These are phyloP conservation scores for Melanotus villosus DNA, from an alignment of 2,888 invertebrate species.

Conservation along the genomic window DNA sequence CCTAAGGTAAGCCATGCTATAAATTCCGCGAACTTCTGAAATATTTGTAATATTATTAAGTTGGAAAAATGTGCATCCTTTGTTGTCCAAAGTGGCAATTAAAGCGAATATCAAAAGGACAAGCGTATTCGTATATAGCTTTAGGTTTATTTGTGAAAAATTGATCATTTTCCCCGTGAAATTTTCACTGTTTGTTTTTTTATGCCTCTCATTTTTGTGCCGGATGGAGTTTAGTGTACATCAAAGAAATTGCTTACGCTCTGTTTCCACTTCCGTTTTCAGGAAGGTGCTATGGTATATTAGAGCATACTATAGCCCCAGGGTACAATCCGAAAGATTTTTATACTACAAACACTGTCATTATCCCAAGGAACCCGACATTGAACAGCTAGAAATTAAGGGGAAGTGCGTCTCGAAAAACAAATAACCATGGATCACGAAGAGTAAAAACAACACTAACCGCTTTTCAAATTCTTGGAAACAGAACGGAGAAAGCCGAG, in stretches of 20 bases:
- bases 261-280: conserved; percentile 6
- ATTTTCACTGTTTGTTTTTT: conserved; percentile 2
- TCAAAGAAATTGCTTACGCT: conserved; percentile 19
- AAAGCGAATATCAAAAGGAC: too few species aligned
- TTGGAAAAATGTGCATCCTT: too few species aligned
- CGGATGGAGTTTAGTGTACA: conserved; percentile 16
- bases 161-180: not conserved
- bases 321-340: not conserved
- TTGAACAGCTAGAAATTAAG: not conserved
- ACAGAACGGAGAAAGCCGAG: conserved; percentile 1
- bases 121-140: too few species aligned
- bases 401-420: not conserved
- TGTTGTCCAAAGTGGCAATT: too few species aligned
- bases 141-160: not conserved
- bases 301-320: not conserved
- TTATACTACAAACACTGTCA: conserved; percentile 1
- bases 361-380: not conserved
- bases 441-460: not conserved
- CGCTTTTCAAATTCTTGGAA: not conserved
- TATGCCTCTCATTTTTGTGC: not conserved
- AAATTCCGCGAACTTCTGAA: too few species aligned
- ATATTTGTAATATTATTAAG: too few species aligned
- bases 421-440: conserved; percentile 1
- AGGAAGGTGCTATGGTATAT: not conserved
- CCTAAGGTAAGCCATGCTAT: too few species aligned